Conservation (phyloP, 2,113 vertebrate species). For the Herpetotheres cachinnans region DNA sequence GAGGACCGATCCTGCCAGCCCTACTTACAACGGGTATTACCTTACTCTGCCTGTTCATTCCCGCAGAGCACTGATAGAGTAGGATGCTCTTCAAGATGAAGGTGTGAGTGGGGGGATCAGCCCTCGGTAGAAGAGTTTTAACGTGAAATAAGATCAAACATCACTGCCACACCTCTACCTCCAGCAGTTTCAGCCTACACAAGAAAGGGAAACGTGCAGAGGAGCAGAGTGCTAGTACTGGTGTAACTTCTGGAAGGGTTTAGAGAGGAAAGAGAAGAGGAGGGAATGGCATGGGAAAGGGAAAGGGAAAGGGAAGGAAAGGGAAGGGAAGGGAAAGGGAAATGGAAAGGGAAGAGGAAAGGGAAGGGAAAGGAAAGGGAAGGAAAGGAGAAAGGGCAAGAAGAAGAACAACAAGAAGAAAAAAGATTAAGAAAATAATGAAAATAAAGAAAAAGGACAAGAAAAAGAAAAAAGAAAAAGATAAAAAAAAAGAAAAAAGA, state of each 20-base stretch:
- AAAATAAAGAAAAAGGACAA: no score
- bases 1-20: not conserved
- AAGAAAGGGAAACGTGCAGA: constrained; percentile 22
- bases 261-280: not conserved
- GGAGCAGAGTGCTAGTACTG: not conserved
- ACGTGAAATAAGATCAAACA: constrained; percentile 54
- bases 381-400: no score
- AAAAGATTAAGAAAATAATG: no score
- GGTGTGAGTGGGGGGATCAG: constrained; percentile 42
- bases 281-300: not conserved
- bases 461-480: fast-evolving
- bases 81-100: constrained; percentile 43
- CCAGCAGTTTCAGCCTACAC: constrained; percentile 43
- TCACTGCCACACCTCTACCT: constrained; percentile 36
- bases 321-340: not conserved
- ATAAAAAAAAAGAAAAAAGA: no score
- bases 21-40: not conserved
- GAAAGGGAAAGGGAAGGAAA: not conserved
- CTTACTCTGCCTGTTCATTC: constrained; percentile 13
- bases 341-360: fast-evolving
- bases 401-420: no score
- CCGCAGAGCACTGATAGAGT: not conserved
- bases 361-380: fast-evolving
- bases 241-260: not conserved
- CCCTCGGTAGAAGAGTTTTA: not conserved